These are phyloP conservation scores for Meloidogyne exigua DNA, from an alignment of 1,140 invertebrate genomes.

Conservation along the genomic window DNA sequence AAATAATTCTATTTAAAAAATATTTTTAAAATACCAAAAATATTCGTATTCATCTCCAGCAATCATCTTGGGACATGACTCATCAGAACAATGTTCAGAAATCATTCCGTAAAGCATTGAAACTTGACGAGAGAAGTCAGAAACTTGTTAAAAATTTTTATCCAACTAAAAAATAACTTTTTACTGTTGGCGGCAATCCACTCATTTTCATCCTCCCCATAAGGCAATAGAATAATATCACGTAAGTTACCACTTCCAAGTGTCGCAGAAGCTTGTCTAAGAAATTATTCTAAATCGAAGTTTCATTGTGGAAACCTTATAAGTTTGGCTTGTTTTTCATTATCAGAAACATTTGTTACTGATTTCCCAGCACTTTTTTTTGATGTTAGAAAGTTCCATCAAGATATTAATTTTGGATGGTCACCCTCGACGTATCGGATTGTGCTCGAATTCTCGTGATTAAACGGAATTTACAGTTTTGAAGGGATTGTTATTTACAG, in stretches of 20 bases:
- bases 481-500: too few species aligned
- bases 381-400: background rate
- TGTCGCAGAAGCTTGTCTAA: conserved; percentile 98
- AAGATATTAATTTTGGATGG: background rate
- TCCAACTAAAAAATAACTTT: conserved; percentile 61
- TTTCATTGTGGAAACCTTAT: background rate
- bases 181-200: conserved; percentile 99
- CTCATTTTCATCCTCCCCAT: conserved; percentile 98
- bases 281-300: conserved; percentile 72
- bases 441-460: too few species aligned
- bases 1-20: background rate
- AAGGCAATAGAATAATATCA: conserved; percentile 90
- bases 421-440: too few species aligned
- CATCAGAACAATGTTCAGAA: conserved; percentile 97
- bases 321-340: background rate
- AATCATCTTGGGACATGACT: conserved; percentile 93
- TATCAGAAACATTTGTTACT: background rate
- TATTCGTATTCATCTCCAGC: conserved; percentile 97
- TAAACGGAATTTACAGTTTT: too few species aligned
- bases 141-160: conserved; percentile 71
- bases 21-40: conserved; percentile 76
- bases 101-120: conserved; percentile 99
- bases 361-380: background rate
- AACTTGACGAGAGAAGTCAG: conserved; percentile 99
- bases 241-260: conserved; percentile 93